Base-by-base conservation (phyloP, 2,113 vertebrate species). In the Sinocyclocheilus anophthalmus region DNA sequence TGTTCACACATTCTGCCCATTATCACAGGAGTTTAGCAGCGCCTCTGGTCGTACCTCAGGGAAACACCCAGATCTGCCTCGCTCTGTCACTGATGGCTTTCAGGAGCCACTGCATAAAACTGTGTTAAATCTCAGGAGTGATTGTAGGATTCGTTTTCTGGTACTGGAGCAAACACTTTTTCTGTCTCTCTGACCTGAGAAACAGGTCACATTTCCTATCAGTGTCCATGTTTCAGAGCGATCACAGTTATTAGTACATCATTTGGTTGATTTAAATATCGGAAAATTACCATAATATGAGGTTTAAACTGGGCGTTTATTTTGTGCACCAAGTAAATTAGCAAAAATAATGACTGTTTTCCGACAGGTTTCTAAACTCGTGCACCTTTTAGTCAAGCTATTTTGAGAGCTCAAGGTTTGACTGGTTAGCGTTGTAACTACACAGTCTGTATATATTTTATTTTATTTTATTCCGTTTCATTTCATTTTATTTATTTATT, bases 11-110 rank as follows among this genome's bases (percentile, higher is more conserved):
- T 82, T 82, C 65, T 82, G 63, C 1, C 26, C 61, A 82, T 69
- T 70, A 82, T 70, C 63, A 45, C 79, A 48, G 42, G 10, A 45
- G 42, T 45, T 45, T 10, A 45, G 42, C 42, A 45, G 42, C 2
- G 3, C 10, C 22, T 13, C 70, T 89, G 89, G 81, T 37, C 50
- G 80, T 86, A 69, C 81, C 90, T 88, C 85, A 89, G 92, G 80
- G 80, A 82, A 53, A 69, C 61, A 69, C 61, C 24, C 79, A 50
- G 59, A 81, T 81, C 79, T 69, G 78, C n/a, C 78, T 37, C 67
- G 18, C 7, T 48, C 59, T 18, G 20, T 10, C 9, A 82, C 80
- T 82, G 42, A 33, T 33, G 59, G 37, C 12, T 65, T 48, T 65
- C 78, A 42, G 33, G 26, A 65, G 37, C 78, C 5, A 2, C 20